Evolutionary conservation across 2,888 invertebrate genomes (phyloP).

Genomic region (Zaprionus lineosus): DNA sequence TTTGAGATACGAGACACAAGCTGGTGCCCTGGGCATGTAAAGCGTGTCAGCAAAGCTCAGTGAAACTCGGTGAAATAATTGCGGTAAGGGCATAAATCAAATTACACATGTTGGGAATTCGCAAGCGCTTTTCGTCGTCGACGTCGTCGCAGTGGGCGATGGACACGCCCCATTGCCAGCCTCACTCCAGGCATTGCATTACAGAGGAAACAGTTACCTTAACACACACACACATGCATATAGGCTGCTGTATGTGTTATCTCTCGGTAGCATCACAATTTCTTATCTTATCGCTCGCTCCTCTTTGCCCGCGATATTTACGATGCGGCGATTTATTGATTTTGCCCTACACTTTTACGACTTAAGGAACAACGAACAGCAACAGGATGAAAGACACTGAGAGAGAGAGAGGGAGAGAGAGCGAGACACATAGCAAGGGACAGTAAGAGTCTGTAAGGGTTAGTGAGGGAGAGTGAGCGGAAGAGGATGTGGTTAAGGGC

Average conservation of each 20-base stretch:
- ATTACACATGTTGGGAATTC: slow-evolving; percentile 59
- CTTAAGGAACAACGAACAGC: too few relatives aligned
- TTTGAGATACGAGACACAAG: slow-evolving; percentile 54
- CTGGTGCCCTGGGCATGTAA: slow-evolving; percentile 62
- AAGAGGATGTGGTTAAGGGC: too few relatives aligned
- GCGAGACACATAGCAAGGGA: too few relatives aligned
- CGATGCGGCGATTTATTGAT: slow-evolving; percentile 46
- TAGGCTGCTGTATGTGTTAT: slow-evolving; percentile 13
- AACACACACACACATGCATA: neutral
- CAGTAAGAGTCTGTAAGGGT: too few relatives aligned
- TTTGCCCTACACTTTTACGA: slow-evolving; percentile 40
- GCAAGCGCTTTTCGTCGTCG: slow-evolving; percentile 40
- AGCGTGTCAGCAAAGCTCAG: slow-evolving; percentile 75
- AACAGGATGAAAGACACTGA: too few relatives aligned
- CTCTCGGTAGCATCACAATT: slow-evolving; percentile 32
- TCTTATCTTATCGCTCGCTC: slow-evolving; percentile 51
- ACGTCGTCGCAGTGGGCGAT: slow-evolving; percentile 31
- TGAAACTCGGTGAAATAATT: slow-evolving; percentile 76
- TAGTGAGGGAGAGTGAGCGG: too few relatives aligned
- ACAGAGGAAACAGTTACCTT: slow-evolving; percentile 16
- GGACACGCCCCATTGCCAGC: slow-evolving; percentile 22
- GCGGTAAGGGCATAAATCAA: slow-evolving; percentile 64
- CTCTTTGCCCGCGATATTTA: slow-evolving; percentile 21
- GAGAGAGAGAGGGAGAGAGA: too few relatives aligned
- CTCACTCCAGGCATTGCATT: slow-evolving; percentile 5